Conservation (phyloP, 2,888 invertebrate genomes). For the Leptinotarsa tumamoca region DNA sequence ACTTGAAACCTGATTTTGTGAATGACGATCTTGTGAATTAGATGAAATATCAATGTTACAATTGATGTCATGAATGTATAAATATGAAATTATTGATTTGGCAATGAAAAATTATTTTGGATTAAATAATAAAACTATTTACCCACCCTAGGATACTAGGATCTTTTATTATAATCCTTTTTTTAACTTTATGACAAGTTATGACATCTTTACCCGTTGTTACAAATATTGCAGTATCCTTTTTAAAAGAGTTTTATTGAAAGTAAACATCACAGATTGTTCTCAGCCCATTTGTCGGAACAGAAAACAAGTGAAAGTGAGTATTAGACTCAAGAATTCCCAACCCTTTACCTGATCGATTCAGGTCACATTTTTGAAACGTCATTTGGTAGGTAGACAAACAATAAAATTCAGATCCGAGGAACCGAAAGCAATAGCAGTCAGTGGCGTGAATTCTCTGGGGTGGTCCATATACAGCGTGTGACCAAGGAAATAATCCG, state of each 20-base stretch:
- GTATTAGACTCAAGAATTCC: background rate
- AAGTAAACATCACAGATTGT: background rate
- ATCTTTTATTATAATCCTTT: no score
- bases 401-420: conserved; percentile 22
- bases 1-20: no score
- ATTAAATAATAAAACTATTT: no score
- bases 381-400: conserved; percentile 22
- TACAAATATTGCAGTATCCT: background rate
- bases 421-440: conserved; percentile 4
- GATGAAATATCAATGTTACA: no score
- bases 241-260: background rate
- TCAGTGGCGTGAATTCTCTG: conserved; percentile 1
- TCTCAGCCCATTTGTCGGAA: conserved; percentile 19
- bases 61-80: no score
- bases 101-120: no score
- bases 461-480: background rate
- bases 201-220: background rate
- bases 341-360: conserved; percentile 26
- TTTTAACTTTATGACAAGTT: background rate
- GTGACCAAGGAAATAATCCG: no score
- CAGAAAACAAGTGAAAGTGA: conserved; percentile 24
- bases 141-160: no score
- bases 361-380: conserved; percentile 20
- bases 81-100: no score
- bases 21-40: no score